Evolutionary conservation across 2,113 vertebrate genomes (phyloP).

Genomic region (Stictonetta naevosa): DNA sequence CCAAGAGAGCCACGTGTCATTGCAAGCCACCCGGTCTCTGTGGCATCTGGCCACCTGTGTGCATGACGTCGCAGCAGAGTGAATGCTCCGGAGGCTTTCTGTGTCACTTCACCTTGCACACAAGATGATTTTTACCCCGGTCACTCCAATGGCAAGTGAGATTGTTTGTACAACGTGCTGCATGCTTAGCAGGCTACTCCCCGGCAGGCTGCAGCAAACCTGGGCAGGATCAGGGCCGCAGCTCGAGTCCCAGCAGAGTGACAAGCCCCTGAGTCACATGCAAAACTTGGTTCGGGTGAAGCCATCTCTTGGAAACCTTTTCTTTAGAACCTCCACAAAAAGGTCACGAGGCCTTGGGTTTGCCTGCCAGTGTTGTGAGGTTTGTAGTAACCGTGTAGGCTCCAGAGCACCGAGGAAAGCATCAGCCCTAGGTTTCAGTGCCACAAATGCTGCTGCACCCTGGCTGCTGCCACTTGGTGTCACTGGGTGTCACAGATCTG

Average conservation of each 20-base stretch:
- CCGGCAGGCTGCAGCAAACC: background rate
- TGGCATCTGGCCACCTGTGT: background rate
- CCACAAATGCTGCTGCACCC: background rate
- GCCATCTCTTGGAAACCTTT: background rate
- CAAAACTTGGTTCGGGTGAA: background rate
- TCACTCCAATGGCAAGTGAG: background rate
- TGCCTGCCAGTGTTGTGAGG: background rate
- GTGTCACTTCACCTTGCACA: background rate
- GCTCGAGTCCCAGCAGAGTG: background rate
- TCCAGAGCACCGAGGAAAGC: background rate
- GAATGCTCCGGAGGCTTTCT: background rate
- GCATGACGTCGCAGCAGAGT: background rate
- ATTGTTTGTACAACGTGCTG: background rate
- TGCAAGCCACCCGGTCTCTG: background rate
- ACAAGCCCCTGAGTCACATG: background rate
- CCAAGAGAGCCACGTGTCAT: background rate
- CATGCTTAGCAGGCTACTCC: background rate
- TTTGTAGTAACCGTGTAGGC: background rate
- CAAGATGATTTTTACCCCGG: accelerated
- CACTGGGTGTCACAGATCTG: background rate
- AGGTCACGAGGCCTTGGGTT: background rate
- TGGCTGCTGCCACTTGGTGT: constrained; percentile 2
- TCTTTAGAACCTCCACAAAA: background rate
- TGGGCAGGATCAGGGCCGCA: accelerated
- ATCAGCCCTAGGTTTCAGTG: background rate